Percentiles rank a stretch among this genome's conserved stretches.
Evolutionary conservation across 2,797 vertebrate genomes (phyloP).

Genomic region (Molossus alvarezi): DNA sequence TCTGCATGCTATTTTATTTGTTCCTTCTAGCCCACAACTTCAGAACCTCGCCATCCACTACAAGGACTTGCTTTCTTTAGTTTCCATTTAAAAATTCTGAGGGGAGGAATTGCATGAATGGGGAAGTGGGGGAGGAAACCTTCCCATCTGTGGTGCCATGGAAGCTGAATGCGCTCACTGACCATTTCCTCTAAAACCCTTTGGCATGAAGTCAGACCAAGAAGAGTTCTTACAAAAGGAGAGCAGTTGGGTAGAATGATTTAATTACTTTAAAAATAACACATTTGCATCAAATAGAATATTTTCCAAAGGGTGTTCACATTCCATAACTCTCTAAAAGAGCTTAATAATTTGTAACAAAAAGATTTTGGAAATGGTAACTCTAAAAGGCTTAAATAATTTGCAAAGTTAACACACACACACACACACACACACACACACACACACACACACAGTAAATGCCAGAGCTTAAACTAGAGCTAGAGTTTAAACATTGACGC

Average conservation of each 20-base stretch:
- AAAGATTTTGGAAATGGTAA: background rate
- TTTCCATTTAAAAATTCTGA: background rate
- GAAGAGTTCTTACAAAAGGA: background rate
- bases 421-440: no score
- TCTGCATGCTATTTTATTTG: background rate
- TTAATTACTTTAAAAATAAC: background rate
- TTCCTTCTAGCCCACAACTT: background rate
- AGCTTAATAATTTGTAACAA: constrained; percentile 35
- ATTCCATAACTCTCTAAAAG: background rate
- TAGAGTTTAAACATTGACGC: background rate
- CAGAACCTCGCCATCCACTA: background rate
- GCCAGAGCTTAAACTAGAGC: background rate
- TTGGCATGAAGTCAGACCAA: background rate
- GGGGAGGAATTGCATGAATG: background rate
- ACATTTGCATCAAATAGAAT: background rate
- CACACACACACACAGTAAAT: background rate
- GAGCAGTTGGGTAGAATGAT: background rate
- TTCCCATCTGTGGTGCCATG: rapidly evolving
- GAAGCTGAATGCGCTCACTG: background rate
- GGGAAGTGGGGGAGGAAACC: rapidly evolving
- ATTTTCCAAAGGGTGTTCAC: background rate
- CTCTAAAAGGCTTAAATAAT: background rate
- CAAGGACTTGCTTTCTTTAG: background rate
- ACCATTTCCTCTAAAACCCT: background rate
- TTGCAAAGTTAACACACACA: background rate